Evolutionary conservation across 2,888 invertebrate genomes (phyloP), one percentile per base, ranked within the genome.

Genomic region (Dynastes maya): DNA sequence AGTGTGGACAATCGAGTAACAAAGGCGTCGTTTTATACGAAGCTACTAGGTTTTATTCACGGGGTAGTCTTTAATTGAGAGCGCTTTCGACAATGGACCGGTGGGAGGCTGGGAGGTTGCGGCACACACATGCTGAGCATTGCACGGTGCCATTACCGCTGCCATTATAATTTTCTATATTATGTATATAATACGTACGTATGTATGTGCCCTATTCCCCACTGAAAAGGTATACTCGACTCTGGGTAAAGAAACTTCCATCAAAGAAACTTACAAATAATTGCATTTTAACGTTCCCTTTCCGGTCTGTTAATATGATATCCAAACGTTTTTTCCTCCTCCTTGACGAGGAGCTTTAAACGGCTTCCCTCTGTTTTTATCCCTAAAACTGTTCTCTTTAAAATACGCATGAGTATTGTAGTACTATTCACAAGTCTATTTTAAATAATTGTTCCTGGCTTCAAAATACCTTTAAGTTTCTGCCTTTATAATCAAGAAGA

Each of bases 221-320:
- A 40, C 77, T 79, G 79, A 79, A 79, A 79, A 79, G 77, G 77
- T 79, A 79, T 67, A 72, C 79, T 79, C 77, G 80, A 80, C 76
- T 78, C 70, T 32, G 64, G 72, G 78, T 78, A 76, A 78, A 78
- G 80, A 80, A 77, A 58, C 55, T 51, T 27, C 67, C 40, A 63
- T 64, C 76, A 76, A 80, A 77, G 78, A 76, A 80, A 78, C 78
- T 80, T 80, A 71, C 67, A 75, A 86, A 87, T 87, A 86, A 86
- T 87, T 87, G 86, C 85, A 84, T 85, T 87, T 87, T 86, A 86
- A 86, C 86, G 85, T 86, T 84, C 85, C 83, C 83, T 84, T 86
- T 86, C 86, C 86, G 86, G 86, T 84, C 83, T 82, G 84, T 86
- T 86, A 86, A 87, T 86, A 84, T 85, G 85, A 86, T 87, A 86